A percentile compares a stretch with the other conserved stretches of the same genome.
Conservation (phyloP, 2,888 invertebrate species). For the Neoaliturus tenellus region DNA sequence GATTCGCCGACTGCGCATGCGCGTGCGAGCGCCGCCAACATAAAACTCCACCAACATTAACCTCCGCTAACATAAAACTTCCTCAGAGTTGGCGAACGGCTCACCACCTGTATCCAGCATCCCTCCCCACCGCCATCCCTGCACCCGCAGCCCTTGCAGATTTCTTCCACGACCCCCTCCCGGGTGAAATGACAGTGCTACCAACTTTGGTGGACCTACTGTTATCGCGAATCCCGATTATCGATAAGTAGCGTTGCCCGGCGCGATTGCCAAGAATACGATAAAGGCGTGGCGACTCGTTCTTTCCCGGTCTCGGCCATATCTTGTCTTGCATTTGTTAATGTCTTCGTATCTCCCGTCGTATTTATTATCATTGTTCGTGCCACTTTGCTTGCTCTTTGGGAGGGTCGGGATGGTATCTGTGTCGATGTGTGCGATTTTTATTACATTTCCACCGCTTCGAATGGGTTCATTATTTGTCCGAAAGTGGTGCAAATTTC, state of each 20-base stretch:
- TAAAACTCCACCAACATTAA: neutral
- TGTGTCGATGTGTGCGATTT: neutral
- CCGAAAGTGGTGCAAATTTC: neutral
- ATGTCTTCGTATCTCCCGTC: constrained; percentile 29
- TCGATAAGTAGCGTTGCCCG: neutral
- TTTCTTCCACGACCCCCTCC: neutral
- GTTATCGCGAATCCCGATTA: neutral
- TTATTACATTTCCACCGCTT: neutral
- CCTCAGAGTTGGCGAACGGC: neutral
- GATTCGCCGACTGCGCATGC: neutral
- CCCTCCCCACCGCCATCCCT: neutral
- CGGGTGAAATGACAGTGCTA: neutral
- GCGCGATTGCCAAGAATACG: constrained; percentile 42
- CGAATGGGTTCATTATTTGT: neutral
- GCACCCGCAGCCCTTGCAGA: neutral
- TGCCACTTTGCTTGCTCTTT: neutral
- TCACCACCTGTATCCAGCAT: constrained; percentile 12
- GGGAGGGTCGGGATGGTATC: neutral
- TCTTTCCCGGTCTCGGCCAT: constrained; percentile 29
- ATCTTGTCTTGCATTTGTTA: constrained; percentile 40
- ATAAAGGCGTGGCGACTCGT: constrained; percentile 44
- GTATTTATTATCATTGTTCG: constrained; percentile 37
- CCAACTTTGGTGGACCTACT: neutral
- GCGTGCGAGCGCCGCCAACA: constrained; percentile 9
- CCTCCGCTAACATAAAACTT: neutral